Evolutionary conservation across 1,140 invertebrate genomes (phyloP), one percentile per base, ranked within the genome.

Genomic region (Drosophila seguyi): DNA sequence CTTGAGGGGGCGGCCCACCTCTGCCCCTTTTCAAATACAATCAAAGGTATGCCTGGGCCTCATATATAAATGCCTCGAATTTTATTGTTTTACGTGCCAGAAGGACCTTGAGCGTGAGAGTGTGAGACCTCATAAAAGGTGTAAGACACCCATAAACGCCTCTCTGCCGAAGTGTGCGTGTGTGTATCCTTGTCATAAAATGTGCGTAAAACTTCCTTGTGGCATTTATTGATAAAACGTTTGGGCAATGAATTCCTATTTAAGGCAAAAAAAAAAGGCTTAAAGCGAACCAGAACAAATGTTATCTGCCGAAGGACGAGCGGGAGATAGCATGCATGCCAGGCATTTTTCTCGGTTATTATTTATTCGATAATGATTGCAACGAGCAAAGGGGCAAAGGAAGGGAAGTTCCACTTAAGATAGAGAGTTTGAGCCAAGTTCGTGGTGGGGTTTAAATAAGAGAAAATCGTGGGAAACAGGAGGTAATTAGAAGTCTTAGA

Each of bases 161-260:
- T 80, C 38, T 42, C 10, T 25, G 5, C 25, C 25, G 31, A 25
- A 25, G 44, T 47, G 13, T 25, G 44, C 29, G 56, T 45, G 71
- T 56, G 62, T 56, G 41, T 79, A 65, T 27, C 55, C 56, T 56
- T 73, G 80, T 71, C 79, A 88, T 87, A 88, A 88, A 87, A 87
- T 88, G 84, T 88, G 85, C 84, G 84, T 87, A 88, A 88, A 88
- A 88, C 83, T 80, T 79, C 79, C 84, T 73, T 79, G 77, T 88
- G 83, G 80, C 84, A 88, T 88, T 87, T 87, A 87, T 87, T 84
- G 84, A 88, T 87, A 87, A 88, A 87, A 84, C 84, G 84, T 84
- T 87, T 76, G 75, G 66, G 79, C 82, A 87, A 86, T 86, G 79
- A 86, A 88, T 86, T 86, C 81, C 77, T 87, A 87, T 86, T 86